Evolutionary conservation across 2,888 invertebrate species (phyloP), one percentile per base, ranked within the genome.

Genomic region (Corythucha ciliata): DNA sequence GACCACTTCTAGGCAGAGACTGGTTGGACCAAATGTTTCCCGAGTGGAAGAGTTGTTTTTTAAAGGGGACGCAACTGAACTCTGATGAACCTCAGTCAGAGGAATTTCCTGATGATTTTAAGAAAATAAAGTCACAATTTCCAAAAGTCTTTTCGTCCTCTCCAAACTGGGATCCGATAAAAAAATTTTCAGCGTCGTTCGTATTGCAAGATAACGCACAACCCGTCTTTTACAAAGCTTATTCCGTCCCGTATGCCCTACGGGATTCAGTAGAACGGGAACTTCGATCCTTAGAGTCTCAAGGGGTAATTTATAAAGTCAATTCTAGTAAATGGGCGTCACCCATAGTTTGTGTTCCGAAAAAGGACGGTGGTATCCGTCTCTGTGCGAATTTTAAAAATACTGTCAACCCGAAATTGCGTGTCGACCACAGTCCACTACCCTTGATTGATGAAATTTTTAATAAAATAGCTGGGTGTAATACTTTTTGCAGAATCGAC

Each of bases 201-300:
- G 47, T 55, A 16, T 48, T 56, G 20, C 48, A 45, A 32, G 54
- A 53, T 24, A 36, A 47, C 22, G 48, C 40, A 4, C 36, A 29
- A 20, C 52, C 55, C 26, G 44, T 56, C 7, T 53, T 57, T 33
- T 40, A 44, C 40, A 46, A 46, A 52, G 33, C 57, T 10, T 48
- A 53, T 29, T 18, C 40, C 18, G 46, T 55, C 10, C 52, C 52
- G 16, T 48, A 52, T 36, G 34, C 52, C 25, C 24, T 47, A 3
- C 44, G 34, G 10, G 46, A 32, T 6, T 36, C 33, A 21, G 47
- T 55, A 5, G 51, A 45, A 10, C 24, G 16, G 21, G 51, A 56
- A 44, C 34, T 55, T 14, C 25, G 41, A 32, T 32, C 49, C 10
- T 27, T 55, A 14, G 27, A 44, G 22, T 24, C n/a, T 12, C 32